These are phyloP conservation scores for Drosophila pachea DNA, from an alignment of 1,140 invertebrate genomes.

Conservation along the genomic window DNA sequence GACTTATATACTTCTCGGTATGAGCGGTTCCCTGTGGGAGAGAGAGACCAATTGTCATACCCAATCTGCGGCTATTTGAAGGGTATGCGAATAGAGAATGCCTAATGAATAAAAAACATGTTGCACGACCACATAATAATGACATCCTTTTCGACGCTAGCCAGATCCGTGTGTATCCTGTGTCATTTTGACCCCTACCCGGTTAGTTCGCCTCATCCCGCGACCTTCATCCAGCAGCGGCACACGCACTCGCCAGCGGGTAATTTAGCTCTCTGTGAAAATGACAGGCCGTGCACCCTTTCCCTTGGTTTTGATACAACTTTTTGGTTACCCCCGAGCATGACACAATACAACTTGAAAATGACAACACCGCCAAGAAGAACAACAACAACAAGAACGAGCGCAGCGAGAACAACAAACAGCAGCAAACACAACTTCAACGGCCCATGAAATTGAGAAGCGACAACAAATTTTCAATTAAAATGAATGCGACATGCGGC, in stretches of 20 bases:
- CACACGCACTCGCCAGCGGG: slow-evolving; percentile 48
- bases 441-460: slow-evolving; percentile 30
- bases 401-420: neutral
- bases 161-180: slow-evolving; percentile 5
- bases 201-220: neutral
- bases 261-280: slow-evolving; percentile 29
- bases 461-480: slow-evolving; percentile 64
- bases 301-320: slow-evolving; percentile 15
- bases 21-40: too few relatives aligned
- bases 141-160: slow-evolving; percentile 66
- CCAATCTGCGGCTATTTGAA: neutral
- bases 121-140: slow-evolving; percentile 74
- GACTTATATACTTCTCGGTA: too few relatives aligned
- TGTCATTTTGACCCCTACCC: slow-evolving; percentile 8
- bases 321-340: slow-evolving; percentile 5
- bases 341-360: slow-evolving; percentile 62
- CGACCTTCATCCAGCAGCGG: slow-evolving; percentile 12
- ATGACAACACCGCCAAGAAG: slow-evolving; percentile 58
- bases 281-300: slow-evolving; percentile 26
- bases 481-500: slow-evolving; percentile 38
- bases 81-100: slow-evolving; percentile 10
- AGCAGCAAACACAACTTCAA: slow-evolving; percentile 17
- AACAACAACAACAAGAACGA: slow-evolving; percentile 5
- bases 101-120: slow-evolving; percentile 66
- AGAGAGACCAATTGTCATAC: too few relatives aligned